Evolutionary conservation across 1,140 invertebrate genomes (phyloP).

Genomic region (Physella acuta): DNA sequence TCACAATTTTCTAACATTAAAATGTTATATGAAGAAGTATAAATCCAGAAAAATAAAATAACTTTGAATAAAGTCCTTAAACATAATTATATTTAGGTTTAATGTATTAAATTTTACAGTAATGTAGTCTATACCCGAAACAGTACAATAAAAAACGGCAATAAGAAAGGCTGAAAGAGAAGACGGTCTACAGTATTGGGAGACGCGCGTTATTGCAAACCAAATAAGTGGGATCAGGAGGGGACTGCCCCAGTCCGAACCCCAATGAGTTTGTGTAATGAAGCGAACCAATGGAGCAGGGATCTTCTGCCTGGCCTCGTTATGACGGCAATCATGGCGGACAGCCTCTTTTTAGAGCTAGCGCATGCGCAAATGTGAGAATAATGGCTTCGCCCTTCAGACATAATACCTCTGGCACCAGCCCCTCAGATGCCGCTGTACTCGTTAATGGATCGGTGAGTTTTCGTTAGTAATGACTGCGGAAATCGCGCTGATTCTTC

Average conservation of each 20-base stretch:
- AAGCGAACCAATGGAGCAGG: slow-evolving; percentile 20
- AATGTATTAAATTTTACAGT: too few relatives aligned
- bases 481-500: neutral
- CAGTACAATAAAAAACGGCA: too few relatives aligned
- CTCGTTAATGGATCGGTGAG: slow-evolving; percentile 3
- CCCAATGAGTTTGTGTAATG: slow-evolving; percentile 26
- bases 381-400: slow-evolving; percentile 16
- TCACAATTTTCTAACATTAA: too few relatives aligned
- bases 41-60: too few relatives aligned
- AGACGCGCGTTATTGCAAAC: slow-evolving; percentile 17
- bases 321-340: slow-evolving; percentile 23
- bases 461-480: neutral
- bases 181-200: neutral
- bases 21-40: too few relatives aligned
- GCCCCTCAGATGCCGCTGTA: neutral
- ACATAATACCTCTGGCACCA: slow-evolving; percentile 8
- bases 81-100: too few relatives aligned
- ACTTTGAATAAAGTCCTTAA: too few relatives aligned
- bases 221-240: slow-evolving; percentile 26
- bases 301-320: slow-evolving; percentile 23
- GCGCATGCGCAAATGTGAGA: slow-evolving; percentile 27
- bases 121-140: too few relatives aligned
- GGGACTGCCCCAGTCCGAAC: slow-evolving; percentile 5
- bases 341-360: slow-evolving; percentile 20
- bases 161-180: neutral